These are phyloP conservation scores for Chaetodon trifasciatus DNA, from an alignment of 2,797 vertebrate genomes.

Conservation along the genomic window DNA sequence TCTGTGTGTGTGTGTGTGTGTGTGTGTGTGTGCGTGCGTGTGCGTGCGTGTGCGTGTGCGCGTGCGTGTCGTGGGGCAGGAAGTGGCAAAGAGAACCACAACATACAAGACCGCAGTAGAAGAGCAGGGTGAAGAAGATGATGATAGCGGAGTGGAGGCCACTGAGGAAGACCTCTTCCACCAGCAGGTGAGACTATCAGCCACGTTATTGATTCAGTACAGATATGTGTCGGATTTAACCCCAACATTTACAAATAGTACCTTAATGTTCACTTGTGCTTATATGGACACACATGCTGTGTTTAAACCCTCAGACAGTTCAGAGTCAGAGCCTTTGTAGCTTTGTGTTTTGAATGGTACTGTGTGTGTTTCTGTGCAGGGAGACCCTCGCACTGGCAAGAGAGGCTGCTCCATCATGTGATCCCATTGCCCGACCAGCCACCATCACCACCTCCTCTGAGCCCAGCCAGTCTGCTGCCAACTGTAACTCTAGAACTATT, in stretches of 20 bases:
- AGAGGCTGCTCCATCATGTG: conserved; percentile 90
- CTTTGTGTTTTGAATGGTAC: background rate
- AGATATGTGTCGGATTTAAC: background rate
- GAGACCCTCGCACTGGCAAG: conserved; percentile 68
- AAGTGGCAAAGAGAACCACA: conserved; percentile 91
- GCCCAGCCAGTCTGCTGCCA: conserved; percentile 78
- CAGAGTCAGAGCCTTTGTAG: background rate
- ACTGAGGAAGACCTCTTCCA: conserved; percentile 81
- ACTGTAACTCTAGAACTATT: conserved; percentile 87
- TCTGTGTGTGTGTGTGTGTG: background rate
- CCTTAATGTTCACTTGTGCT: no score
- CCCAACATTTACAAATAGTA: background rate
- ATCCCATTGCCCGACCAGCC: conserved; percentile 63
- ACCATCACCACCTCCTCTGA: conserved; percentile 57
- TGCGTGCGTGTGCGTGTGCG: background rate
- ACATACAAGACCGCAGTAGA: conserved; percentile 87
- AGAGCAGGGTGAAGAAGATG: conserved; percentile 80
- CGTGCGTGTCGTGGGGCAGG: conserved; percentile 78
- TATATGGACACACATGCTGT: background rate
- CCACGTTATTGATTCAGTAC: background rate
- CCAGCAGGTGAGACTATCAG: conserved; percentile 84
- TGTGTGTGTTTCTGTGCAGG: conserved; percentile 77
- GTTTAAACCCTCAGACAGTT: background rate
- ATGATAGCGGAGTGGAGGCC: conserved; percentile 68
- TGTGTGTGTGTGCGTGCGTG: background rate